Conservation (phyloP, 2,888 invertebrate species). For the Pinctada fucata region DNA sequence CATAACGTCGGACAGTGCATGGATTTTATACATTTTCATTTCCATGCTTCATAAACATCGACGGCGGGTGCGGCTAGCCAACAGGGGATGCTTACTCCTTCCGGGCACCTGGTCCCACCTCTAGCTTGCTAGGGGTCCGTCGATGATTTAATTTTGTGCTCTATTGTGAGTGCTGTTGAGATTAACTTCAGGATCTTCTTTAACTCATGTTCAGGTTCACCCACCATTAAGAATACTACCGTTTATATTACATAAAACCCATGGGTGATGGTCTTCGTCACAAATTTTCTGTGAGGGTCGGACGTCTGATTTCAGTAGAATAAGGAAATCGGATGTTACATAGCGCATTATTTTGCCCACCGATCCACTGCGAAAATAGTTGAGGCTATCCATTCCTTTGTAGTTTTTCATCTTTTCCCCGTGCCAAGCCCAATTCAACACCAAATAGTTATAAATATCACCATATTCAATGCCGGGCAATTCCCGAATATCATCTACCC, state of each 20-base stretch:
- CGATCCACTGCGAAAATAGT: constrained; percentile 22
- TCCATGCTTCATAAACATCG: too few relatives aligned
- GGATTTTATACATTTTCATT: too few relatives aligned
- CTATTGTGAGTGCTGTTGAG: too few relatives aligned
- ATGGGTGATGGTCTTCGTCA: neutral
- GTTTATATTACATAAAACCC: constrained; percentile 10
- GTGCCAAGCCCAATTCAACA: constrained; percentile 10
- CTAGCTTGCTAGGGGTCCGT: too few relatives aligned
- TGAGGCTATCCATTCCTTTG: constrained; percentile 22
- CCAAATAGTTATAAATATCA: constrained; percentile 28
- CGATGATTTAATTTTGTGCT: too few relatives aligned
- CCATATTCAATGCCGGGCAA: constrained; percentile 29
- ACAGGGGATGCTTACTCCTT: too few relatives aligned
- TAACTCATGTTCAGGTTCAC: constrained; percentile 21
- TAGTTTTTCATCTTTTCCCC: constrained; percentile 24
- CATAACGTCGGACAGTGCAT: too few relatives aligned
- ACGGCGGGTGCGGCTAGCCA: too few relatives aligned
- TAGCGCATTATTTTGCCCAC: neutral
- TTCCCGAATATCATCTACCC: constrained; percentile 6
- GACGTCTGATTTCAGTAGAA: constrained; percentile 22
- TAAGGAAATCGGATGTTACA: neutral
- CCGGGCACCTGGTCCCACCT: too few relatives aligned
- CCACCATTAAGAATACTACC: constrained; percentile 11
- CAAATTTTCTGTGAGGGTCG: constrained; percentile 17
- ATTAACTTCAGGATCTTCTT: too few relatives aligned